phyloP scores from a whole-genome alignment of 2,113 vertebrate genomes.

The Hippocampus abdominalis region DNA sequence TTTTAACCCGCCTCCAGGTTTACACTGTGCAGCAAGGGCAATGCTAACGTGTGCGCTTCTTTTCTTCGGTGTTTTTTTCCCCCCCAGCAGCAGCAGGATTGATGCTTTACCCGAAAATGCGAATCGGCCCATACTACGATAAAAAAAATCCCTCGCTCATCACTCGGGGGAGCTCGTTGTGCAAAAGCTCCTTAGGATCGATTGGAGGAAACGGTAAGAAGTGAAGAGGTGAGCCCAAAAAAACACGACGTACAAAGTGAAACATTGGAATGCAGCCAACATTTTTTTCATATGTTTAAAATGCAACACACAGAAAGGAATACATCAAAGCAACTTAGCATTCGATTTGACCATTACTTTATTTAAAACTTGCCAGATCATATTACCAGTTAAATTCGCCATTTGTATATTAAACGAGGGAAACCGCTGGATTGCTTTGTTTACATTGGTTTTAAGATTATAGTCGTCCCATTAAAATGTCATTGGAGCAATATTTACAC shows the following conservation, averaged over 20 bases:
- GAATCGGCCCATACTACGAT: conserved; percentile 37
- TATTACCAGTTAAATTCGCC: neutral
- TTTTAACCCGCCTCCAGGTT: conserved; percentile 38
- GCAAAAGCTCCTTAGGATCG: conserved; percentile 36
- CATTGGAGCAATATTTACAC: neutral
- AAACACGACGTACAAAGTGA: conserved; percentile 22
- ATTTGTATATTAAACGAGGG: neutral
- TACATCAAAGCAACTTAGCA: neutral
- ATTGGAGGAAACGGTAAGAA: conserved; percentile 63
- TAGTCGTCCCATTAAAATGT: neutral
- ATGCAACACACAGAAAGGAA: neutral
- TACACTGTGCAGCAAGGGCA: conserved; percentile 41
- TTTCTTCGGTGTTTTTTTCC: conserved; percentile 4
- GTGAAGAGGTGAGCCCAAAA: conserved; percentile 56
- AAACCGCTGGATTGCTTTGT: neutral
- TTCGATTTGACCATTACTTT: neutral
- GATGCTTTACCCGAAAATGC: conserved; percentile 56
- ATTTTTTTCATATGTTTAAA: neutral
- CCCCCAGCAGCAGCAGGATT: conserved; percentile 38
- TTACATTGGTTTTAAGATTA: neutral
- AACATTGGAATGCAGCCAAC: neutral
- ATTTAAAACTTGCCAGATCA: neutral
- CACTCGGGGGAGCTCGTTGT: conserved; percentile 35
- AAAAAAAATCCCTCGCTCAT: conserved; percentile 41
- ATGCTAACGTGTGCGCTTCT: conserved; percentile 15